Base-by-base conservation (phyloP, 64 coral and sea anemone genomes). In the Acropora tenuis region DNA sequence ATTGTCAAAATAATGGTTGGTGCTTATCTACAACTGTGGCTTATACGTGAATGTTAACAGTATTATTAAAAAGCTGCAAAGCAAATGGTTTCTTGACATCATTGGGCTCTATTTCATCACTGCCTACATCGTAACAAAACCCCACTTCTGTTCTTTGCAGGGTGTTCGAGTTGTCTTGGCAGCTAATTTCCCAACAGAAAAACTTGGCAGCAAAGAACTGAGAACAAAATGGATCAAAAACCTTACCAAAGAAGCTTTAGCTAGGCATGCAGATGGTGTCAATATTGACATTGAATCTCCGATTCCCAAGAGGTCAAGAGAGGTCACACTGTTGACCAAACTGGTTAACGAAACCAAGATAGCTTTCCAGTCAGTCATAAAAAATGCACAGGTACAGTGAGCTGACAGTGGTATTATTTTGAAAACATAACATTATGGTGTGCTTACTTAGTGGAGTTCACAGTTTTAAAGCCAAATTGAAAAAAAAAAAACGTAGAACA, bases 231-330 rank as follows among this genome's bases (percentile, higher is more conserved):
- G 97, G 97, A 87, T 99, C 12, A 91, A 95, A 7, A 96, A 95
- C 71, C 87, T 95, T 50, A 96, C 94, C 55, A 55, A 75, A n/a
- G 90, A 93, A 84, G 94, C 97, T 57, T 85, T 93, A 1, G 88
- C 68, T 16, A 81, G 77, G 43, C 90, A 90, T 77, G 97, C 97
- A 53, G 97, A 99, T 81, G 97, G 97, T 82, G 93, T 99, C 2
- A 99, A 99, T 73, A 90, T 99, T 84, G 97, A 99, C 84, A 93
- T 99, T 52, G 97, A 99, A 83, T 94, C 89, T 45, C 94, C 97
- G 40, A 61, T 99, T 15, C 47, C 72, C 3, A 93, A 96, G 75
- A 86, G 90, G 41, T 96, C 94, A 8, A 99, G 95, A 69, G 91
- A 96, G 48, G 86, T 92, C 30, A 93, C 78, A 60, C 58, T 99